Evolutionary conservation across 2,888 invertebrate species (phyloP).

Genomic region (Gonocerus acuteangulatus): DNA sequence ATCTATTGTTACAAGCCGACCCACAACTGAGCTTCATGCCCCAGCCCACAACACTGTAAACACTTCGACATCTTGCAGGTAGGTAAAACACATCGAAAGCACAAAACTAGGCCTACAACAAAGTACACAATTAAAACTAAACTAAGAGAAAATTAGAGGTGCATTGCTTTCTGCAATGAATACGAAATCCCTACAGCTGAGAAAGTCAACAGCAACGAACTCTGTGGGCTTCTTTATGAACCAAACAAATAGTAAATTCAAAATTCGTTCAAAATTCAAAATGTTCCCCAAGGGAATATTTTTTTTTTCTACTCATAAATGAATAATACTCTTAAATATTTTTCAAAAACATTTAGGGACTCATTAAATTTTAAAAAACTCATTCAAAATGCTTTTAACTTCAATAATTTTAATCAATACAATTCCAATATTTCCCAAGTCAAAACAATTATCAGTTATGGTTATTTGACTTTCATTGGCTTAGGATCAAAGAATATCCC

Average conservation of each 20-base stretch:
- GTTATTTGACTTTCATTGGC: conserved; percentile 16
- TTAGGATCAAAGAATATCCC: not conserved
- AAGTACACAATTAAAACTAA: conserved; percentile 14
- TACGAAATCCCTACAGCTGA: conserved; percentile 17
- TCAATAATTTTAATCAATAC: too few species aligned
- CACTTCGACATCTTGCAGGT: not conserved
- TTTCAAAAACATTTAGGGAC: too few species aligned
- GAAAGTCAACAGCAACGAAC: conserved; percentile 11
- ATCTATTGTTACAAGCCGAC: not conserved
- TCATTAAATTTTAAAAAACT: too few species aligned
- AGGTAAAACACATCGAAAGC: not conserved
- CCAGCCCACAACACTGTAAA: not conserved
- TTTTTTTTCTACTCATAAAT: too few species aligned
- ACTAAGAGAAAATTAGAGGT: conserved; percentile 14
- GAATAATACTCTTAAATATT: too few species aligned
- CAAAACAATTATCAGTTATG: too few species aligned
- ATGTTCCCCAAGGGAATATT: too few species aligned
- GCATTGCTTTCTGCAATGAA: conserved; percentile 22
- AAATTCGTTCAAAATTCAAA: not conserved
- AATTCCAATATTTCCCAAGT: too few species aligned
- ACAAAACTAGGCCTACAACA: not conserved
- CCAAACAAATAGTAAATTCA: not conserved
- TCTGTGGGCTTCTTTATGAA: not conserved
- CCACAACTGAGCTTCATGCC: not conserved
- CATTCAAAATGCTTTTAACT: too few species aligned